Evolutionary conservation across 2,113 vertebrate species (phyloP).

Genomic region (Chaenogobius annularis): DNA sequence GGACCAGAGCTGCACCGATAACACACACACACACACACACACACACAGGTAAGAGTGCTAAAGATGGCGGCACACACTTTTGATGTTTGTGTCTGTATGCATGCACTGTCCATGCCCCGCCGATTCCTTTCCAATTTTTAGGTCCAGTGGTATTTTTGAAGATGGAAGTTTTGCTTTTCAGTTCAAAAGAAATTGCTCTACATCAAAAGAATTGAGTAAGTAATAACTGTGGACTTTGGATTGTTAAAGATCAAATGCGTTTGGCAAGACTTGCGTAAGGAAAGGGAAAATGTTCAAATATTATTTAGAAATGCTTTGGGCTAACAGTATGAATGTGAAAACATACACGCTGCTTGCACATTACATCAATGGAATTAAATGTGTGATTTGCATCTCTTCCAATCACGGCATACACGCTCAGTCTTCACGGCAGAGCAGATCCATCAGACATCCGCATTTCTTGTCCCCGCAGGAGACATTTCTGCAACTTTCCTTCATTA

Average conservation of each 20-base stretch:
- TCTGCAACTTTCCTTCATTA: too few species aligned
- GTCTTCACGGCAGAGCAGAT: too few species aligned
- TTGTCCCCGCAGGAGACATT: too few species aligned
- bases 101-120: not conserved
- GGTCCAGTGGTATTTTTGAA: not conserved
- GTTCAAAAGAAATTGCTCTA: not conserved
- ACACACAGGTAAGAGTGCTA: conserved; percentile 4
- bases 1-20: not conserved
- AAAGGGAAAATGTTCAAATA: too few species aligned
- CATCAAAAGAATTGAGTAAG: not conserved
- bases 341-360: too few species aligned
- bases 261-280: not conserved
- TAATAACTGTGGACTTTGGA: not conserved
- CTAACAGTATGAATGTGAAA: too few species aligned
- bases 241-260: not conserved
- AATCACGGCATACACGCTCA: too few species aligned
- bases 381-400: too few species aligned
- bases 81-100: not conserved
- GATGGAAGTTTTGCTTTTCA: not conserved
- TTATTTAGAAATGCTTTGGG: too few species aligned
- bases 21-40: conserved; percentile 7
- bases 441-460: too few species aligned
- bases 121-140: not conserved
- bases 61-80: not conserved
- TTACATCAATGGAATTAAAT: too few species aligned